Percentiles rank a stretch among this genome's conserved stretches.
These are phyloP conservation scores for Homarus americanus DNA, from an alignment of 1,140 invertebrate genomes.

Conservation along the genomic window DNA sequence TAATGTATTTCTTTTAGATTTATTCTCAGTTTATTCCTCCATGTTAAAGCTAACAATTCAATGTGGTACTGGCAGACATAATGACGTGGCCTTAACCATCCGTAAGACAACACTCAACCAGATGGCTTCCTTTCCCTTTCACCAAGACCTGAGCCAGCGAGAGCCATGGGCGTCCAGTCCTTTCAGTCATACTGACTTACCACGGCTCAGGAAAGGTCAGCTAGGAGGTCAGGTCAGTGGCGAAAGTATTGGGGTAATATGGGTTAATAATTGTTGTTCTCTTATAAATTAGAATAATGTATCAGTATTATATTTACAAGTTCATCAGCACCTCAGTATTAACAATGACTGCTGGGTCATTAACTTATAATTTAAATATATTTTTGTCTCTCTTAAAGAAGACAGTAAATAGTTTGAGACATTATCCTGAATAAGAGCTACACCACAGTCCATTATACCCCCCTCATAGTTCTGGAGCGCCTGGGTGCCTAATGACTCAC, in stretches of 20 bases:
- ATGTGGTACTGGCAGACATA: no score
- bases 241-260: background rate
- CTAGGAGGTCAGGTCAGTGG: slow-evolving; percentile 88
- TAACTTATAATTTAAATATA: background rate
- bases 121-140: slow-evolving; percentile 87
- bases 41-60: no score
- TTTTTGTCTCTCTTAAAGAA: no score
- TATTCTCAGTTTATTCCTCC: no score
- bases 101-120: slow-evolving; percentile 89
- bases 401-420: no score
- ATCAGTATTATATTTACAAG: background rate
- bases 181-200: slow-evolving; percentile 89
- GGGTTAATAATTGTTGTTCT: background rate
- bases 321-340: background rate
- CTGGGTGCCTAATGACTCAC: slow-evolving; percentile 89
- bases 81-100: slow-evolving; percentile 91
- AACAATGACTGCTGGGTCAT: background rate
- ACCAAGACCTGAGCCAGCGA: slow-evolving; percentile 84
- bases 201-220: slow-evolving; percentile 87
- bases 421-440: no score
- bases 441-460: no score
- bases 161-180: slow-evolving; percentile 90
- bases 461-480: slow-evolving; percentile 89
- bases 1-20: no score
- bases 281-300: background rate